These are phyloP conservation scores for Sitobion miscanthi DNA, from an alignment of 1,140 invertebrate genomes.

Conservation along the genomic window DNA sequence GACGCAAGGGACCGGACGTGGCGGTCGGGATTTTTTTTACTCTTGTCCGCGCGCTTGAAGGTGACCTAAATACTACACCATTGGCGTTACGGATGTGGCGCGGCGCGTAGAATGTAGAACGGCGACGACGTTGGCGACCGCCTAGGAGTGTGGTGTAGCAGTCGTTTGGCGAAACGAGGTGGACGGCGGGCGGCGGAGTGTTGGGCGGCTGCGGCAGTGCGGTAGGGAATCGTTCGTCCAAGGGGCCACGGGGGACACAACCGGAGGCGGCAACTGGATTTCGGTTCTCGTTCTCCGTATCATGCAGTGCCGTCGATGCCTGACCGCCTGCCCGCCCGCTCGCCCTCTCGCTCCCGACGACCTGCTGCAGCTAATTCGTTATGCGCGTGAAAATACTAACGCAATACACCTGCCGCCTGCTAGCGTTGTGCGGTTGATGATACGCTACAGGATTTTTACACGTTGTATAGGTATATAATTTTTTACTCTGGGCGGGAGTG, in stretches of 20 bases:
- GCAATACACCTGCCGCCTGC: constrained; percentile 13
- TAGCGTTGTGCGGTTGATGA: background rate
- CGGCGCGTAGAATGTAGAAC: constrained; percentile 26
- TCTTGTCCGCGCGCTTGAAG: background rate
- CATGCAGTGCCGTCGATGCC: background rate
- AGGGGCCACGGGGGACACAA: constrained; percentile 30
- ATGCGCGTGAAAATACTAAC: constrained; percentile 19
- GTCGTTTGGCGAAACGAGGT: background rate
- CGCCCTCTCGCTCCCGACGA: background rate
- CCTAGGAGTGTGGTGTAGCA: background rate
- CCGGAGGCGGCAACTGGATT: constrained; percentile 31
- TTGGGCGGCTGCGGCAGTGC: background rate
- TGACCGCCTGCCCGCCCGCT: background rate
- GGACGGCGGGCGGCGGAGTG: background rate
- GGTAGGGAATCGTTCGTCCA: constrained; percentile 27
- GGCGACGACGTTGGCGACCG: background rate
- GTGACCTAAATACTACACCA: constrained; percentile 50
- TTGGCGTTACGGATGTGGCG: constrained; percentile 23
- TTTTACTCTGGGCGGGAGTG: background rate
- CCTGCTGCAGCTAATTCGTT: constrained; percentile 29
- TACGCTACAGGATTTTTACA: background rate
- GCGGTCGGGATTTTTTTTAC: background rate
- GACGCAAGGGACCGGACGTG: background rate
- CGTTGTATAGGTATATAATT: background rate
- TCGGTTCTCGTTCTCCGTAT: constrained; percentile 26